Evolutionary conservation across 2,797 vertebrate genomes (phyloP), one percentile per base, ranked within the genome.

Genomic region (Channa striata): DNA sequence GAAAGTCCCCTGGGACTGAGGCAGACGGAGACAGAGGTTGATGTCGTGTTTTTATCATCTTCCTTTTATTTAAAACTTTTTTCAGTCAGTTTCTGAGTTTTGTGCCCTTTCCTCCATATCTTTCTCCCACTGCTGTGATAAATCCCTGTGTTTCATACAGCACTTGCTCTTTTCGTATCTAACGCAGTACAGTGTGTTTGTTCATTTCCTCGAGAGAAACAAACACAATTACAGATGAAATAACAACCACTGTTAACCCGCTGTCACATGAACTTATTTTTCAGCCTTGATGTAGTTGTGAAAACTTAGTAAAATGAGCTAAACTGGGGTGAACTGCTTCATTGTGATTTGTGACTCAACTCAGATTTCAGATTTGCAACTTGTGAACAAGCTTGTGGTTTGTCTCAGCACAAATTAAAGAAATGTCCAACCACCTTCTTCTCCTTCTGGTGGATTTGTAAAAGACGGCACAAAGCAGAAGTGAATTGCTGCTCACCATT

Each of bases 1-100:
- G 80, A 80, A 73, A 68, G 74, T 89, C 86, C 80, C 82, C 76
- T 81, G 82, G 73, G 74, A 82, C 75, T 46, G 65, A 74, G 19
- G 34, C 53, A 80, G 39, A 70, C 65, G 48, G 65, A 48, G 72
- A 68, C 62, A 69, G 73, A 58, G 47, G 79, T 86, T 56, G 36
- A 64, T 62, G 50, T 21, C 46, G 63, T 61, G 63, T 1, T 0
- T 51, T 33, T 2, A n/a, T 54, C 56, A 61, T 59, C 56, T 56
- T n/a, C 33, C 12, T 39, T 11, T 50, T 6, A 12, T 39, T 64
- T 30, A 37, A 19, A 21, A 8, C 1, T 34, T 48, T 50, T 34
- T 48, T 50, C 25, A 30, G 25, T 59, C 30, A 7, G 1, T 48
- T 40, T 49, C 1, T 33, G 37, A 6, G 25, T 30, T 53, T 43